Conservation (phyloP, 2,888 invertebrate species). For the Strigamia maritima region DNA sequence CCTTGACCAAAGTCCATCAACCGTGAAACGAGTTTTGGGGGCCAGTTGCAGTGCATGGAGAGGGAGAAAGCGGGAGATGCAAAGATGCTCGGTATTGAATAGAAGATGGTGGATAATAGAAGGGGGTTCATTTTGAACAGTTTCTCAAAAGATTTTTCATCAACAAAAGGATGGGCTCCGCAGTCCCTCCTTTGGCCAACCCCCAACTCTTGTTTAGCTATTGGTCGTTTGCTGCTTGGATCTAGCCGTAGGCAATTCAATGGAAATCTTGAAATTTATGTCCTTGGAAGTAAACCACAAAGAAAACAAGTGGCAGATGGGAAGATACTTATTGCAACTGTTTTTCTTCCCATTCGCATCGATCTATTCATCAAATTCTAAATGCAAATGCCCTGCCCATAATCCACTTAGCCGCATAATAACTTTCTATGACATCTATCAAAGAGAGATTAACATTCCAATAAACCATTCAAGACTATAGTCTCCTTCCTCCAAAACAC, state of each 20-base stretch:
- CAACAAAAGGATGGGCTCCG: conserved; percentile 6
- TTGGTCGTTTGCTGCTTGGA: background rate
- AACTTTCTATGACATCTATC: conserved; percentile 3
- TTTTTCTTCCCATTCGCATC: conserved; percentile 10
- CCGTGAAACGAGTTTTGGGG: conserved; percentile 26
- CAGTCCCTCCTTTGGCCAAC: background rate
- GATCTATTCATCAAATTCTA: conserved; percentile 10
- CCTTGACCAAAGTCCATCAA: conserved; percentile 16
- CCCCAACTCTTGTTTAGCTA: conserved; percentile 17
- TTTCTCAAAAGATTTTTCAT: conserved; percentile 13
- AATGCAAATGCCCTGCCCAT: background rate
- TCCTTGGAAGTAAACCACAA: conserved; percentile 10
- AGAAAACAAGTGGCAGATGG: conserved; percentile 27
- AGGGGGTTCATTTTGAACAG: conserved; percentile 11
- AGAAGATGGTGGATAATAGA: conserved; percentile 1
- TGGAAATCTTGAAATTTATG: conserved; percentile 13
- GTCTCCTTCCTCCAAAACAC: background rate
- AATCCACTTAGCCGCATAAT: conserved; percentile 15
- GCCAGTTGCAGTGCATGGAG: background rate
- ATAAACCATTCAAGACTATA: background rate
- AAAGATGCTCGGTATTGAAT: background rate
- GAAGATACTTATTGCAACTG: conserved; percentile 17
- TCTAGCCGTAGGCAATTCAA: background rate
- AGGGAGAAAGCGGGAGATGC: background rate
- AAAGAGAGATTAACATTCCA: conserved; percentile 4